Conservation (phyloP, 2,113 vertebrate species). For the Upupa epops region DNA sequence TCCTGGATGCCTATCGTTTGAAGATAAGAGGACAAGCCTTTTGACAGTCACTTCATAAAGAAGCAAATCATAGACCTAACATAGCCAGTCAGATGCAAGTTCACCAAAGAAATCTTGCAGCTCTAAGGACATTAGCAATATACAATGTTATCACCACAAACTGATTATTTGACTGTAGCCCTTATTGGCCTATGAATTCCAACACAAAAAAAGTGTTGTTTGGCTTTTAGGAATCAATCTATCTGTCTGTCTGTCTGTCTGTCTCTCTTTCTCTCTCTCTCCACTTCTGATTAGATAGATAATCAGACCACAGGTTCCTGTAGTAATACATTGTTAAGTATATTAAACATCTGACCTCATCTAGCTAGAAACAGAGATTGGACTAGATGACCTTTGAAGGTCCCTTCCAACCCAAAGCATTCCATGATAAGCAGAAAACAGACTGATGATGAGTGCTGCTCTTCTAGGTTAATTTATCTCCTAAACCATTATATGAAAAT, state of each 20-base stretch:
- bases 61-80: background rate
- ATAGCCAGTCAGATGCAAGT: background rate
- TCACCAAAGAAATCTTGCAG: background rate
- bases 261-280: too few species aligned
- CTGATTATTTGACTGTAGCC: constrained; percentile 7
- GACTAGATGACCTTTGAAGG: too few species aligned
- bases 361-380: too few species aligned
- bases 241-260: too few species aligned
- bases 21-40: background rate
- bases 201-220: constrained; percentile 33
- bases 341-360: constrained; percentile 41
- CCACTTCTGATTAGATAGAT: too few species aligned
- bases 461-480: constrained; percentile 75
- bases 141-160: background rate
- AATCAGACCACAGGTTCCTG: constrained; percentile 29
- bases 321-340: constrained; percentile 67
- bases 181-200: background rate
- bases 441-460: constrained; percentile 66
- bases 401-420: too few species aligned
- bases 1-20: background rate
- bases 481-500: constrained; percentile 76
- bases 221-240: background rate
- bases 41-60: background rate
- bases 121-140: background rate
- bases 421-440: constrained; percentile 50